Evolutionary conservation across 1,140 invertebrate species (phyloP).

Genomic region (Halictus rubicundus): DNA sequence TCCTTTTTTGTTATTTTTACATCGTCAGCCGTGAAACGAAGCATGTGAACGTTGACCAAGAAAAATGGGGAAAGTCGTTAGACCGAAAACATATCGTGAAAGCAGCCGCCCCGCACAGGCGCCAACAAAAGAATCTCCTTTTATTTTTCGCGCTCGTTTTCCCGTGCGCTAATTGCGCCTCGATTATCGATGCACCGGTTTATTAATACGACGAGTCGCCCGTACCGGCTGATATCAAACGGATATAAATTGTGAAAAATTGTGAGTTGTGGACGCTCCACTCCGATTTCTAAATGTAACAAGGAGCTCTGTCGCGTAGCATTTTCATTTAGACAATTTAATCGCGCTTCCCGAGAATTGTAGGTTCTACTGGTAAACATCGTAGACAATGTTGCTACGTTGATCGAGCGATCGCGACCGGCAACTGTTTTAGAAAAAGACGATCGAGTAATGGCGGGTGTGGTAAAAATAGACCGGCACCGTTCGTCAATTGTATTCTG

Average conservation of each 20-base stretch:
- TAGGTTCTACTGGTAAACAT: no score
- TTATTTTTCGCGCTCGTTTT: not conserved
- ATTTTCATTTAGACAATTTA: not conserved
- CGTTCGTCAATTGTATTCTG: no score
- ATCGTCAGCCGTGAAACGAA: conserved; percentile 17
- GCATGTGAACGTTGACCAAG: conserved; percentile 12
- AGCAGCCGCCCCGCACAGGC: not conserved
- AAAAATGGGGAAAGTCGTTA: conserved; percentile 28
- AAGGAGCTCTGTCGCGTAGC: not conserved
- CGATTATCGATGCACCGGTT: not conserved
- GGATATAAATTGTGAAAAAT: not conserved
- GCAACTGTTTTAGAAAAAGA: not conserved
- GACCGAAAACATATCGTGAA: conserved; percentile 24
- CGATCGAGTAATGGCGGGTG: not conserved
- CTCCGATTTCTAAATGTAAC: not conserved
- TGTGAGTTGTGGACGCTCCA: not conserved
- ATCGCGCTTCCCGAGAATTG: no score
- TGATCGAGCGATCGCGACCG: not conserved
- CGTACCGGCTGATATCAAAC: not conserved
- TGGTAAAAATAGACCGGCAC: no score
- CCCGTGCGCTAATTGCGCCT: not conserved
- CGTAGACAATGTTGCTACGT: not conserved
- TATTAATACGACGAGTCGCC: conserved; percentile 21
- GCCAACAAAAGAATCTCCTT: conserved; percentile 2
- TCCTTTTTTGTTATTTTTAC: conserved; percentile 17